Evolutionary conservation across 1,140 invertebrate genomes (phyloP).

Genomic region (Bilobella aurantiaca): DNA sequence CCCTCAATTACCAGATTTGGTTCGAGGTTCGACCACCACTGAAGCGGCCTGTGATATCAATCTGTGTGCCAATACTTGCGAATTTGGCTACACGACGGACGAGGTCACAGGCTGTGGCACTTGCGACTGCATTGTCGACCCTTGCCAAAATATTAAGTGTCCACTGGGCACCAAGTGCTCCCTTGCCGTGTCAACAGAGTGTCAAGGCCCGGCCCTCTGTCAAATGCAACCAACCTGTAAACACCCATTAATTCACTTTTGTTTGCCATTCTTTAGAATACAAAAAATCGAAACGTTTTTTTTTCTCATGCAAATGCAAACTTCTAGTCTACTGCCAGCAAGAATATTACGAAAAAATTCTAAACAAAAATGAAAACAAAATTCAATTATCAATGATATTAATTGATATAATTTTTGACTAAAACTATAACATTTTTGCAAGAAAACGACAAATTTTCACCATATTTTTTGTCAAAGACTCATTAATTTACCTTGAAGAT

Average conservation of each 20-base stretch:
- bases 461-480: too few species aligned
- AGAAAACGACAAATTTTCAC: too few species aligned
- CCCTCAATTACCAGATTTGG: not conserved
- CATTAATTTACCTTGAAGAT: too few species aligned
- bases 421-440: too few species aligned
- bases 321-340: not conserved
- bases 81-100: slow-evolving; percentile 69
- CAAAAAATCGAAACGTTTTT: not conserved
- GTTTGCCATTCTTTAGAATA: not conserved
- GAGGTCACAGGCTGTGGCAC: slow-evolving; percentile 65
- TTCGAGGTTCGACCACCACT: not conserved
- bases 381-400: too few species aligned
- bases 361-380: too few species aligned
- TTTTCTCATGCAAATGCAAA: not conserved
- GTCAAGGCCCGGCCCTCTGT: slow-evolving; percentile 9
- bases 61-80: slow-evolving; percentile 49
- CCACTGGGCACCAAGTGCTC: slow-evolving; percentile 58
- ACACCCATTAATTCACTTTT: not conserved
- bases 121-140: slow-evolving; percentile 67
- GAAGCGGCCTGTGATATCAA: not conserved
- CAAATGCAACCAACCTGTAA: slow-evolving; percentile 20
- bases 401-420: too few species aligned
- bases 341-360: not conserved
- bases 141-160: slow-evolving; percentile 66
- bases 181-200: slow-evolving; percentile 20